phyloP scores from a whole-genome alignment of 2,797 vertebrate genomes.

The Lycodopsis pacificus region DNA sequence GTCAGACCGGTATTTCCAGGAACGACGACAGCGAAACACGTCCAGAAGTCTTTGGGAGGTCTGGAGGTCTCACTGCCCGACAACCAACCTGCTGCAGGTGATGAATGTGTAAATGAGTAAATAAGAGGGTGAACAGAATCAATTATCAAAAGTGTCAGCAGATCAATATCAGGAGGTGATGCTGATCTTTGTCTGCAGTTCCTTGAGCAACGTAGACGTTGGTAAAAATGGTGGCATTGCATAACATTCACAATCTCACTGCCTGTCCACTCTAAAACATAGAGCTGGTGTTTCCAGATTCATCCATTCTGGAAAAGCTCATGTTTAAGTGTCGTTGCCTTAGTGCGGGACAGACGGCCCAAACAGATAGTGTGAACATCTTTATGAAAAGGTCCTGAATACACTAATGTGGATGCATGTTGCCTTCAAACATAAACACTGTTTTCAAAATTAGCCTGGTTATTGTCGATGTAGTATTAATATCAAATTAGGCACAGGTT shows the following conservation, averaged over 20 bases:
- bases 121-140: not conserved
- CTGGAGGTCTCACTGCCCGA: conserved; percentile 4
- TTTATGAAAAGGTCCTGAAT: not conserved
- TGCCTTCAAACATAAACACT: not conserved
- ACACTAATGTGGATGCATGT: not conserved
- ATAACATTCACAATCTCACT: too few species aligned
- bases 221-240: too few species aligned
- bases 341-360: not conserved
- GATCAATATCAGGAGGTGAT: not conserved
- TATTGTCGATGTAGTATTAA: not conserved
- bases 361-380: not conserved
- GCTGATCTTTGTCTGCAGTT: conserved; percentile 19
- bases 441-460: not conserved
- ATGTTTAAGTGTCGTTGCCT: not conserved
- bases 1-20: conserved; percentile 12
- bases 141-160: conserved; percentile 2
- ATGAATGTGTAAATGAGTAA: not conserved
- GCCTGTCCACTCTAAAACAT: too few species aligned
- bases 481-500: not conserved
- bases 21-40: not conserved
- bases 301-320: too few species aligned
- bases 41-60: not conserved
- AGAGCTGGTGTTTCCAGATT: not conserved
- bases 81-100: not conserved
- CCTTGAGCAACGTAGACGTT: too few species aligned